These are phyloP conservation scores for Centropus bengalensis DNA, from an alignment of 2,113 vertebrate genomes.

Conservation along the genomic window DNA sequence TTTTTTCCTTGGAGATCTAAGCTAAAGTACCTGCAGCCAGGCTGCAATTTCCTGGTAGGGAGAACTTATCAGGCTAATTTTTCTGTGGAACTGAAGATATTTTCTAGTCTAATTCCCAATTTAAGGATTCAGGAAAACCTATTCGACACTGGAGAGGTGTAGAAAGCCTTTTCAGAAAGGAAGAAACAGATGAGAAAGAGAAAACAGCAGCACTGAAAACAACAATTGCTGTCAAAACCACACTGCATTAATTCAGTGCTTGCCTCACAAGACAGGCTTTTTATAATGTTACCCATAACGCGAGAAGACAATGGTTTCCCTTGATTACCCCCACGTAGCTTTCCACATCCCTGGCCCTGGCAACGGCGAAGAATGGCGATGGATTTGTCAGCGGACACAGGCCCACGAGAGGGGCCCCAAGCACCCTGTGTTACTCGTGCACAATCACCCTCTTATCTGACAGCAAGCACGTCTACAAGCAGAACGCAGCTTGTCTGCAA, in stretches of 20 bases:
- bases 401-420: not conserved
- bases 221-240: slow-evolving; percentile 22
- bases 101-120: not conserved
- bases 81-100: not conserved
- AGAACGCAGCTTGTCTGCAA: not conserved
- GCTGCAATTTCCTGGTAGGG: slow-evolving; percentile 7
- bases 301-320: slow-evolving; percentile 23
- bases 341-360: slow-evolving; percentile 18
- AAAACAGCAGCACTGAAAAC: not conserved
- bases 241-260: slow-evolving; percentile 30
- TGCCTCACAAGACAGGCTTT: slow-evolving; percentile 14
- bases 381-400: not conserved
- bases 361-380: slow-evolving; percentile 39
- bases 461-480: not conserved
- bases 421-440: not conserved
- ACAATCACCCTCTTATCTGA: not conserved
- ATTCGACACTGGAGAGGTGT: not conserved
- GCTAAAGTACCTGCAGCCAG: slow-evolving; percentile 8
- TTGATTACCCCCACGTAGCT: not conserved
- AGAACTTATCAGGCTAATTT: not conserved
- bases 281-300: slow-evolving; percentile 1
- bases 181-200: not conserved
- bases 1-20: slow-evolving; percentile 45
- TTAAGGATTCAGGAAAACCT: not conserved
- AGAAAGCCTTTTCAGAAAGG: not conserved